phyloP scores from a whole-genome alignment of 1,140 invertebrate species.

The Penaeus japonicus region DNA sequence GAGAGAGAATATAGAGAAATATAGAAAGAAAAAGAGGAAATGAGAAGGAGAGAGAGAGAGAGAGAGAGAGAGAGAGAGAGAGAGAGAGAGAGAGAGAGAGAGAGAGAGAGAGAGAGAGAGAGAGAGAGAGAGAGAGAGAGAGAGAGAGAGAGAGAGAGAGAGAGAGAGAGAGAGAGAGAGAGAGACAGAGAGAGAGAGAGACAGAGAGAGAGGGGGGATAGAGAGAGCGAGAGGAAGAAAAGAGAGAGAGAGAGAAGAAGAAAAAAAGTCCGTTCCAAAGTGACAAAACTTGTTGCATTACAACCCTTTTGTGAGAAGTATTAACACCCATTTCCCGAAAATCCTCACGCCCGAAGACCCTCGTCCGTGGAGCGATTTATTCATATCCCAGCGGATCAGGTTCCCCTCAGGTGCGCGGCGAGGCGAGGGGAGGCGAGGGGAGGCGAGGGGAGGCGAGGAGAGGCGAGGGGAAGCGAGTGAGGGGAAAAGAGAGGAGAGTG shows the following conservation, averaged over 20 bases:
- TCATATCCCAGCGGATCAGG: no score
- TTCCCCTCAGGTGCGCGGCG: no score
- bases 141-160: no score
- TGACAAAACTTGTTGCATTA: conserved; percentile 1
- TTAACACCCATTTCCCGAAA: conserved; percentile 39
- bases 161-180: no score
- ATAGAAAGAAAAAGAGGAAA: neutral
- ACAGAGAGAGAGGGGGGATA: neutral
- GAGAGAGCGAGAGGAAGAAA: neutral
- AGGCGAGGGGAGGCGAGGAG: no score
- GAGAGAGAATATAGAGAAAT: no score
- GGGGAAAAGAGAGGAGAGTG: no score
- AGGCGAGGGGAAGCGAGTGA: no score
- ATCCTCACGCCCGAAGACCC: neutral
- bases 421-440: no score
- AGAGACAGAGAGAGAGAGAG: neutral
- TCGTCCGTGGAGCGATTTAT: no score
- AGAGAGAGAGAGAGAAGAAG: conserved; percentile 11
- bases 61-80: neutral
- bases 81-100: conserved; percentile 3
- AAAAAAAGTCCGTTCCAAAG: neutral
- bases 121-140: neutral
- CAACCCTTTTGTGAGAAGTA: conserved; percentile 16
- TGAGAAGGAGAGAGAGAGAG: neutral
- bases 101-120: neutral